Evolutionary conservation across 2,113 vertebrate genomes (phyloP).

Genomic region (Paradisaea rubra): DNA sequence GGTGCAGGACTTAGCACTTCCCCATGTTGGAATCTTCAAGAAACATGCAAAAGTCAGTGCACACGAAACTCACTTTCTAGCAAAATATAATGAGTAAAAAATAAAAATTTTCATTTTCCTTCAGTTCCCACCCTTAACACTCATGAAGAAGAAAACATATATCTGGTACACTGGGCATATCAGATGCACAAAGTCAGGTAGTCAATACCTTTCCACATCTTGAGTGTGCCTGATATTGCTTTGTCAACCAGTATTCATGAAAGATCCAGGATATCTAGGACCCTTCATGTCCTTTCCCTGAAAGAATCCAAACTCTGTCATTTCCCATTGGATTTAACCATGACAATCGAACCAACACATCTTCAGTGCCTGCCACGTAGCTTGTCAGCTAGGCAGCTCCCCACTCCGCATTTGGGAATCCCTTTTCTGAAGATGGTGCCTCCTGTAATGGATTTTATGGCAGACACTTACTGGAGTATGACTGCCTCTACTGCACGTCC

Average conservation of each 20-base stretch:
- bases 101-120: neutral
- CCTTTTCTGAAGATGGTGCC: neutral
- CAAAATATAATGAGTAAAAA: neutral
- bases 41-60: neutral
- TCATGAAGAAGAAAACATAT: neutral
- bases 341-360: neutral
- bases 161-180: neutral
- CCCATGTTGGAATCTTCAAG: neutral
- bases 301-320: neutral
- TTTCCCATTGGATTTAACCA: neutral
- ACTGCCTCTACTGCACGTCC: neutral
- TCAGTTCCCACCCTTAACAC: neutral
- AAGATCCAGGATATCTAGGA: neutral
- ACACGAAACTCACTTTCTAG: neutral
- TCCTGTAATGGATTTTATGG: neutral
- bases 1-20: neutral
- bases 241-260: fast-evolving
- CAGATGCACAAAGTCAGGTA: neutral
- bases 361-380: fast-evolving
- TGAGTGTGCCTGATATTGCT: neutral
- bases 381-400: neutral
- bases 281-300: neutral
- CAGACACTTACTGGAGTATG: neutral
- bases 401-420: neutral
- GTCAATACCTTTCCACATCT: neutral